Evolutionary conservation across 2,113 vertebrate genomes (phyloP).

Genomic region (Sebastes schlegelii): DNA sequence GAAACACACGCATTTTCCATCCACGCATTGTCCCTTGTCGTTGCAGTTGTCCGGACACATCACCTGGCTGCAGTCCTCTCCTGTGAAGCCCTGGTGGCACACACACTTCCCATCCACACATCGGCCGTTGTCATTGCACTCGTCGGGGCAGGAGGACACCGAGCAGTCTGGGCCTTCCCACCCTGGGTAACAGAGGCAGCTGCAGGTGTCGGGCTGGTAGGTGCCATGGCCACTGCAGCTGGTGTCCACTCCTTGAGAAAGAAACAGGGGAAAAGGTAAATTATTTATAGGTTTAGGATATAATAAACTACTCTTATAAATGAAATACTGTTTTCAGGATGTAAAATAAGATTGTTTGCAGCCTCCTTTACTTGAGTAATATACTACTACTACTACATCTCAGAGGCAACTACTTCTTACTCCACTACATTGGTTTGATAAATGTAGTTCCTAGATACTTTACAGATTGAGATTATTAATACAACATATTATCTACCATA

Average conservation of each 20-base stretch:
- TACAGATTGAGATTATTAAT: not conserved
- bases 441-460: not conserved
- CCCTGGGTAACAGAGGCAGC: conserved; percentile 87
- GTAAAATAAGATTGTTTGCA: not conserved
- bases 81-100: conserved; percentile 84
- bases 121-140: conserved; percentile 85
- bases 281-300: not conserved
- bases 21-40: conserved; percentile 85
- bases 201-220: conserved; percentile 81
- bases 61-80: conserved; percentile 84
- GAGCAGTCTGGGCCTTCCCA: conserved; percentile 90
- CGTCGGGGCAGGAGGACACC: conserved; percentile 84
- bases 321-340: not conserved
- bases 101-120: conserved; percentile 85
- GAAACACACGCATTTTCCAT: conserved; percentile 86
- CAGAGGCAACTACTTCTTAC: not conserved
- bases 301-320: not conserved
- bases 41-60: conserved; percentile 87
- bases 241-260: conserved; percentile 72
- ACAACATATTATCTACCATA: not conserved
- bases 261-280: not conserved
- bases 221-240: conserved; percentile 86
- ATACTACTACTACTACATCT: not conserved
- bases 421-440: not conserved
- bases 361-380: not conserved